Evolutionary conservation across 1,140 invertebrate species (phyloP).

Genomic region (Drosophila guanche): DNA sequence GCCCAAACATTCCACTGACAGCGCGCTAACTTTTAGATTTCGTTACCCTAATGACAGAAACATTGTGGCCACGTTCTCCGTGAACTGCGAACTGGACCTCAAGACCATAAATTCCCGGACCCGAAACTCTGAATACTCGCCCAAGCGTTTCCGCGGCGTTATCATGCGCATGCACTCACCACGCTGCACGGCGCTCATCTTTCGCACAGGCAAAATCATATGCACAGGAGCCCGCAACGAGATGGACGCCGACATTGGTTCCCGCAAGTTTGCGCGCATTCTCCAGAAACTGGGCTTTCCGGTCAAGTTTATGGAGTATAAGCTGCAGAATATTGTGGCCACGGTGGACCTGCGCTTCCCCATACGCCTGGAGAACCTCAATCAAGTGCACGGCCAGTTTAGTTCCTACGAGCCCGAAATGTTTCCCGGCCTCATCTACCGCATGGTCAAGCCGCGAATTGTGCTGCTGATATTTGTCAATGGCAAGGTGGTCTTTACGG

Average conservation of each 20-base stretch:
- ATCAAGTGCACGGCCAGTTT: constrained; percentile 97
- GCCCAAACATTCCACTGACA: background rate
- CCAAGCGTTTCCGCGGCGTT: constrained; percentile 98
- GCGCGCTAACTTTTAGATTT: background rate
- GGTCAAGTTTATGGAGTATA: constrained; percentile 98
- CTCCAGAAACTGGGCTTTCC: constrained; percentile 98
- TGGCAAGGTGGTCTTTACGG: constrained; percentile 98
- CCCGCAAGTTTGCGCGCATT: constrained; percentile 98
- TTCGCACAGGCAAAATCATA: constrained; percentile 99
- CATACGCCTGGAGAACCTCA: constrained; percentile 97
- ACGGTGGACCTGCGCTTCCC: constrained; percentile 99
- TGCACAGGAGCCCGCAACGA: constrained; percentile 99
- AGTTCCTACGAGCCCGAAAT: constrained; percentile 95
- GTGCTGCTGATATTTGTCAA: constrained; percentile 99
- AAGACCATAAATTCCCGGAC: constrained; percentile 97
- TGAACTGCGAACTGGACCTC: constrained; percentile 93
- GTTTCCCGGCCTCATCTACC: constrained; percentile 98
- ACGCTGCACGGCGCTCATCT: constrained; percentile 98
- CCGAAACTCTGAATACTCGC: constrained; percentile 99
- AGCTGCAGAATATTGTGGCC: constrained; percentile 99
- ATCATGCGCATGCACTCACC: constrained; percentile 99
- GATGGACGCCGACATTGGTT: constrained; percentile 95
- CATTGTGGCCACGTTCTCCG: constrained; percentile 97
- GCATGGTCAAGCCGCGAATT: constrained; percentile 98
- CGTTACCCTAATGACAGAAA: constrained; percentile 86